Conservation (phyloP, 1,140 invertebrate genomes). For the Limonius californicus region DNA sequence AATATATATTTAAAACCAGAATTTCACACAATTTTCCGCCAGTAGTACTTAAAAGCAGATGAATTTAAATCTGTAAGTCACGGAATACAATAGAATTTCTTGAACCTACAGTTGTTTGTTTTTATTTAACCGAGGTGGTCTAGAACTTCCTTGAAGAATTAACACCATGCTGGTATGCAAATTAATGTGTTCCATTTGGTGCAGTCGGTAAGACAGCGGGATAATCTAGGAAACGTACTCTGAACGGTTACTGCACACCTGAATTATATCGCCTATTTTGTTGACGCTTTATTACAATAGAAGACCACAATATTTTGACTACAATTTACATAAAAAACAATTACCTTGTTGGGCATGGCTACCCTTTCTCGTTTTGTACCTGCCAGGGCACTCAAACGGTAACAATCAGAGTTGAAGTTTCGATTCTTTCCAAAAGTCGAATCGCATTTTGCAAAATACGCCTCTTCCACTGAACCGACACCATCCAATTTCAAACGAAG, state of each 20-base stretch:
- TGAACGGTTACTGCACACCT: neutral
- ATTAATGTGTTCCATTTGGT: neutral
- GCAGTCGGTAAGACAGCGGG: neutral
- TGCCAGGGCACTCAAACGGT: no score
- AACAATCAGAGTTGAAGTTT: no score
- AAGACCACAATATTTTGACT: neutral
- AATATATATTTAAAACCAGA: no score
- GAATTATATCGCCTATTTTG: constrained; percentile 5
- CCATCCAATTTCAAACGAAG: constrained; percentile 11
- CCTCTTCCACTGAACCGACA: neutral
- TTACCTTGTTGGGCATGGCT: neutral
- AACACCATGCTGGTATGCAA: constrained; percentile 8
- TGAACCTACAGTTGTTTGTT: no score
- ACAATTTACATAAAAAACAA: constrained; percentile 4
- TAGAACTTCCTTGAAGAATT: neutral
- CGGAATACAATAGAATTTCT: no score
- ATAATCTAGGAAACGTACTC: neutral
- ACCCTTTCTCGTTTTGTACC: neutral
- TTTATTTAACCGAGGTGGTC: neutral
- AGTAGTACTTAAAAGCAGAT: no score
- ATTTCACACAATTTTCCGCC: no score
- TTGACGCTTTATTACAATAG: constrained; percentile 8
- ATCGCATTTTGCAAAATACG: no score
- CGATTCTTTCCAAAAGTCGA: no score
- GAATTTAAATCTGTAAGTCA: no score